A percentile compares a stretch with the other conserved stretches of the same genome.
Evolutionary conservation across 1,140 invertebrate species (phyloP).

Genomic region (Drosophila ficusphila): DNA sequence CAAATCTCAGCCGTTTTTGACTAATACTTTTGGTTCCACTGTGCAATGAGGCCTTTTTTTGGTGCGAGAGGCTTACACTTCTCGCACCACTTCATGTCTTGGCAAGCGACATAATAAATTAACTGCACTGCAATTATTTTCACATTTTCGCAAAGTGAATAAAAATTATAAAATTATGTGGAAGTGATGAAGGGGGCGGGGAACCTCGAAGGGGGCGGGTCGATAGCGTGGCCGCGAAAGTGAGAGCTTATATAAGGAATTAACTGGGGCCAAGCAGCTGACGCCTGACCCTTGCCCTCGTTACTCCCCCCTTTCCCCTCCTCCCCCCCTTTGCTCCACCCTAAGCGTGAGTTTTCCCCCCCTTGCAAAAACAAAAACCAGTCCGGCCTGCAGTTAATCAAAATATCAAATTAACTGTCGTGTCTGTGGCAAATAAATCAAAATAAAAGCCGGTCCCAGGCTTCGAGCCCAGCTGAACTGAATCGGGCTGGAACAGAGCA

Average conservation of each 20-base stretch:
- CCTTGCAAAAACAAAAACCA: constrained; percentile 35
- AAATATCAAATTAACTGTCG: constrained; percentile 84
- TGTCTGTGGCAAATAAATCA: constrained; percentile 83
- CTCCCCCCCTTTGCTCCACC: neutral
- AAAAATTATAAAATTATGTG: constrained; percentile 70
- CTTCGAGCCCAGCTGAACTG: constrained; percentile 28
- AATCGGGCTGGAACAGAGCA: constrained; percentile 16
- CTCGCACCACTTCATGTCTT: constrained; percentile 59
- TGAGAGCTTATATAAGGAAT: constrained; percentile 59
- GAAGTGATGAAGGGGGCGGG: constrained; percentile 24
- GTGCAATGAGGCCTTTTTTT: neutral
- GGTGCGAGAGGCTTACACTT: constrained; percentile 9
- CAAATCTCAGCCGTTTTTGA: no score
- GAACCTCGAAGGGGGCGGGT: constrained; percentile 3
- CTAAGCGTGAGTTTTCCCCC: constrained; percentile 16
- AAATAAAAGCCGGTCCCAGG: constrained; percentile 64
- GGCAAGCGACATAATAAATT: constrained; percentile 78
- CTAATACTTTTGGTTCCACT: constrained; percentile 7
- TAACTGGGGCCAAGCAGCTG: constrained; percentile 46
- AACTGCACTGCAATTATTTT: constrained; percentile 78
- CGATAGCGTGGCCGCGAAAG: constrained; percentile 37
- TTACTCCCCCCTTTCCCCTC: neutral
- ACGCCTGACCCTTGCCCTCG: constrained; percentile 46
- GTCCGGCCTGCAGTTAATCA: constrained; percentile 76
- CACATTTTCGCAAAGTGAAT: constrained; percentile 78